A percentile compares a stretch with the other conserved stretches of the same genome.
These are phyloP conservation scores for Alfaro cultratus DNA, from an alignment of 2,797 vertebrate genomes.

Conservation along the genomic window DNA sequence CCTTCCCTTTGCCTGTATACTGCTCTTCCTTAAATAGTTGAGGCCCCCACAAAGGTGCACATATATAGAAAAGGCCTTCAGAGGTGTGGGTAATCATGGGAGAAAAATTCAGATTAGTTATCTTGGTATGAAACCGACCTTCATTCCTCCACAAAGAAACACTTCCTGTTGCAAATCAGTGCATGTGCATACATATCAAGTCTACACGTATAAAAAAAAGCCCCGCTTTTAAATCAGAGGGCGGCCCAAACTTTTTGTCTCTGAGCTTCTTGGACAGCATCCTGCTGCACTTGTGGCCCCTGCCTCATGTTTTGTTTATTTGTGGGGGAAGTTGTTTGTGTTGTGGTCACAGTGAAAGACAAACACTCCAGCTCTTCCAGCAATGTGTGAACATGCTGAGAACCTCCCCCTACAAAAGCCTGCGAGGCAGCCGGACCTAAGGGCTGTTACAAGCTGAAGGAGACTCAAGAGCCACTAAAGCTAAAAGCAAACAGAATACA, in stretches of 20 bases:
- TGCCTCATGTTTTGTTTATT: slow-evolving; percentile 70
- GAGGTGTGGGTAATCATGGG: slow-evolving; percentile 46
- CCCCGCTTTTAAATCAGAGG: slow-evolving; percentile 20
- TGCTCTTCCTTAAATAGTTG: slow-evolving; percentile 72
- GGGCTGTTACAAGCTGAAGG: slow-evolving; percentile 23
- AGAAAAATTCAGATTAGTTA: slow-evolving; percentile 20
- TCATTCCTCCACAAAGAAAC: slow-evolving; percentile 21
- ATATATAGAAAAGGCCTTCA: slow-evolving; percentile 33
- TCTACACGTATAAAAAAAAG: slow-evolving; percentile 25
- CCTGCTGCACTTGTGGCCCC: slow-evolving; percentile 63
- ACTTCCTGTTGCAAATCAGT: slow-evolving; percentile 26
- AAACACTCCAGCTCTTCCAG: slow-evolving; percentile 67
- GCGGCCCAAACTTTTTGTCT: slow-evolving; percentile 25
- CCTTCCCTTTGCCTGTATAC: slow-evolving; percentile 45
- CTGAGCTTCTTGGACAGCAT: slow-evolving; percentile 48
- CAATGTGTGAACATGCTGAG: slow-evolving; percentile 66
- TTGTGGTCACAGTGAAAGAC: slow-evolving; percentile 73
- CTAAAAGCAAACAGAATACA: slow-evolving; percentile 4
- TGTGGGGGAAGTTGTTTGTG: slow-evolving; percentile 75
- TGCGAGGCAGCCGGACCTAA: slow-evolving; percentile 53
- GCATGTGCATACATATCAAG: slow-evolving; percentile 18
- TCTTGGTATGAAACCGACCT: not conserved
- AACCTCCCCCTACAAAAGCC: slow-evolving; percentile 38
- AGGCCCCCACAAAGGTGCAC: slow-evolving; percentile 61
- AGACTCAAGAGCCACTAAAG: slow-evolving; percentile 21